phyloP scores from a whole-genome alignment of 2,797 vertebrate genomes.

The Mionectes olivaceus region DNA sequence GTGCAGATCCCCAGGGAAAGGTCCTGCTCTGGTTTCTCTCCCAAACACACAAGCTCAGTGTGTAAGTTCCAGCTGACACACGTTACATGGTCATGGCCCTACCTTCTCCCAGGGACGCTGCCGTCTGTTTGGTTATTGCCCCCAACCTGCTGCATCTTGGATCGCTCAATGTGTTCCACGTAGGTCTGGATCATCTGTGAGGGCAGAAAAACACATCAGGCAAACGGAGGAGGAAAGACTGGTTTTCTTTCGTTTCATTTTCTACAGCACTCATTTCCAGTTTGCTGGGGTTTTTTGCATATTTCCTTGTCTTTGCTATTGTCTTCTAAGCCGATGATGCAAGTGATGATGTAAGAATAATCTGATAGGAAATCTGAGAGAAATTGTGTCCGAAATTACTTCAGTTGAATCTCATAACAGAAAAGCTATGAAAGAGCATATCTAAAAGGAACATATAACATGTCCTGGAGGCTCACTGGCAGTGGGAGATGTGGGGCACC shows the following conservation, averaged over 20 bases:
- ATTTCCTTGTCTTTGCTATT: not conserved
- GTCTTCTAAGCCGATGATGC: not conserved
- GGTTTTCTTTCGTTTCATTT: not conserved
- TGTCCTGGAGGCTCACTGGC: accelerated
- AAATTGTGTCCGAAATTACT: not conserved
- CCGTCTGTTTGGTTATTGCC: constrained; percentile 91
- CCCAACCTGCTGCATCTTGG: constrained; percentile 92
- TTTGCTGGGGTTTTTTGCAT: not conserved
- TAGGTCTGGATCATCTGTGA: constrained; percentile 98
- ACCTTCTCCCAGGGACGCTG: constrained; percentile 90
- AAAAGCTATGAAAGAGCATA: not conserved
- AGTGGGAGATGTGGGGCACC: not conserved
- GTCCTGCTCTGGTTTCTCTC: not conserved
- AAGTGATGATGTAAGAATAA: not conserved
- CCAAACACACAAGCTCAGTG: accelerated
- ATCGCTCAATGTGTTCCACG: constrained; percentile 95
- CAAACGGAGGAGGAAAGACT: not conserved
- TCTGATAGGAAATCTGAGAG: not conserved
- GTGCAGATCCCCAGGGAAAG: not conserved
- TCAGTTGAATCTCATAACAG: not conserved
- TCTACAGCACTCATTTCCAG: not conserved
- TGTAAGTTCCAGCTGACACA: not conserved
- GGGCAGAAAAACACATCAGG: not conserved
- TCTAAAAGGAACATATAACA: not conserved
- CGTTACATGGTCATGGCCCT: constrained; percentile 49